Conservation (phyloP, 2,888 invertebrate genomes). For the Embidobia sp. region DNA sequence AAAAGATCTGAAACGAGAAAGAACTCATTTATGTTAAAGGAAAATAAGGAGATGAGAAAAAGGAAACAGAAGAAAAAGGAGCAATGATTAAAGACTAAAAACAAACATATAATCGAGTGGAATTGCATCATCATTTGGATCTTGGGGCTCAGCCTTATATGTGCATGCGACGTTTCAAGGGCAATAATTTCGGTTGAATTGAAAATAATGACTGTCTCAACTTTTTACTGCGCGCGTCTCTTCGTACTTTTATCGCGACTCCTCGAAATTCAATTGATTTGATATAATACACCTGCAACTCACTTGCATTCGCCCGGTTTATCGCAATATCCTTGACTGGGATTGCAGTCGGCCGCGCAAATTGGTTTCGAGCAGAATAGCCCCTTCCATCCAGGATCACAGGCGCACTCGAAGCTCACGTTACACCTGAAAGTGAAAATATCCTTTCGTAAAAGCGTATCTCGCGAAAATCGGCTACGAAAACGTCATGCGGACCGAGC, state of each 20-base stretch:
- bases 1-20: too few species aligned
- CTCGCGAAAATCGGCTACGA: slow-evolving; percentile 48
- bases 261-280: slow-evolving; percentile 58
- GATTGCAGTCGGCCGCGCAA: slow-evolving; percentile 92
- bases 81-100: slow-evolving; percentile 51
- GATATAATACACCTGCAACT: slow-evolving; percentile 67
- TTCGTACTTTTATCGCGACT: slow-evolving; percentile 40
- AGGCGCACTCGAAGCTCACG: slow-evolving; percentile 93
- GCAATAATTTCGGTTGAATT: slow-evolving; percentile 59
- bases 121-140: slow-evolving; percentile 56
- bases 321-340: slow-evolving; percentile 93
- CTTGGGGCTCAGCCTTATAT: slow-evolving; percentile 38
- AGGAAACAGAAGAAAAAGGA: slow-evolving; percentile 4
- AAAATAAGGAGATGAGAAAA: background rate
- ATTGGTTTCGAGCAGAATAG: slow-evolving; percentile 94
- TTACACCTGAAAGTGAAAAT: slow-evolving; percentile 84
- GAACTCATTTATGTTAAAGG: too few species aligned
- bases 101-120: slow-evolving; percentile 54
- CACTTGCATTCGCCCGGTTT: slow-evolving; percentile 91
- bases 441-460: slow-evolving; percentile 54
- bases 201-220: slow-evolving; percentile 57
- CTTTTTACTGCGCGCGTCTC: slow-evolving; percentile 48
- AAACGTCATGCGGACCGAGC: slow-evolving; percentile 47
- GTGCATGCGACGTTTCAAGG: slow-evolving; percentile 51
- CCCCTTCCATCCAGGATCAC: slow-evolving; percentile 93